phyloP scores from a whole-genome alignment of 2,888 invertebrate genomes.

The Idaea biselata region DNA sequence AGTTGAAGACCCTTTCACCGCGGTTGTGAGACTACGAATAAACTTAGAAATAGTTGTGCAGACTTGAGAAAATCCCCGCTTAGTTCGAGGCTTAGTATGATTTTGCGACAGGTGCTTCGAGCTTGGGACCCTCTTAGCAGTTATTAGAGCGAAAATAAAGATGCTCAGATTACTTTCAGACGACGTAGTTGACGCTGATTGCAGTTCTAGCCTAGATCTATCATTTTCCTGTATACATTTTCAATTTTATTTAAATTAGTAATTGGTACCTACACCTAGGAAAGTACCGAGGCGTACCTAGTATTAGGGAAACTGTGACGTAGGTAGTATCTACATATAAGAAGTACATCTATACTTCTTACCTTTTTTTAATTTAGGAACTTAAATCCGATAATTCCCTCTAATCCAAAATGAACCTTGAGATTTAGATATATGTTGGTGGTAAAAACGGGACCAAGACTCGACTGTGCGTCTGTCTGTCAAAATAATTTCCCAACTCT shows the following conservation, averaged over 20 bases:
- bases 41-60: constrained; percentile 63
- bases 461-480: too few relatives aligned
- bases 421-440: too few relatives aligned
- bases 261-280: too few relatives aligned
- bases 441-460: too few relatives aligned
- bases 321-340: too few relatives aligned
- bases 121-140: constrained; percentile 15
- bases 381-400: too few relatives aligned
- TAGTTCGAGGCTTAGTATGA: constrained; percentile 34
- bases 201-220: neutral
- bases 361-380: too few relatives aligned
- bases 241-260: constrained; percentile 5
- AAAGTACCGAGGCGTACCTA: too few relatives aligned
- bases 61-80: constrained; percentile 75
- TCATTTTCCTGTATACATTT: neutral
- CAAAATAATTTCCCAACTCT: too few relatives aligned
- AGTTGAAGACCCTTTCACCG: constrained; percentile 59
- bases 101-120: constrained; percentile 45
- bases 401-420: too few relatives aligned
- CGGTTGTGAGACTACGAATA: constrained; percentile 65
- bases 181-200: neutral
- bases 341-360: too few relatives aligned
- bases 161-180: constrained; percentile 21
- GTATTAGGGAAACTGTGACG: too few relatives aligned
- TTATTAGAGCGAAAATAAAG: constrained; percentile 67